Evolutionary conservation across 2,113 vertebrate genomes (phyloP).

Genomic region (Toxotes chatareus): DNA sequence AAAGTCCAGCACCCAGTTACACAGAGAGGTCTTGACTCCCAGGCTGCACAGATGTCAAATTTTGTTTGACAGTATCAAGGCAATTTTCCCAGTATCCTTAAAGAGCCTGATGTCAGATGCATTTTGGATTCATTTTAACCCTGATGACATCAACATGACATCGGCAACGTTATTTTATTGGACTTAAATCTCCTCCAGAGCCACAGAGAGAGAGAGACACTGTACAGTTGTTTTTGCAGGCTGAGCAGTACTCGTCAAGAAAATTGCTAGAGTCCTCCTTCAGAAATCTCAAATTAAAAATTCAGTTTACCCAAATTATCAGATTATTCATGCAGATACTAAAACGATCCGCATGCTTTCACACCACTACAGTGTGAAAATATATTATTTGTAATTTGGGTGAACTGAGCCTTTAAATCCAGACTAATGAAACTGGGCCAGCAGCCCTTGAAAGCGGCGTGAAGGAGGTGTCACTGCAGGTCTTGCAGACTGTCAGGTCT

Average conservation of each 20-base stretch:
- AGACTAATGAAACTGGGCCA: slow-evolving; percentile 1
- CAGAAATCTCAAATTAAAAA: neutral
- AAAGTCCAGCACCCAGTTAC: too few species aligned
- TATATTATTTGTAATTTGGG: neutral
- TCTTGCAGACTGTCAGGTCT: slow-evolving; percentile 6
- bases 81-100: neutral
- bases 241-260: neutral
- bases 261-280: neutral
- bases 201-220: neutral
- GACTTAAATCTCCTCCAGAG: neutral
- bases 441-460: neutral
- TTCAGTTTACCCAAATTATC: neutral
- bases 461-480: slow-evolving; percentile 1
- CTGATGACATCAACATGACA: neutral
- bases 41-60: neutral
- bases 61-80: neutral
- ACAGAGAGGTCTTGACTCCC: too few species aligned
- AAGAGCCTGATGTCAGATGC: neutral
- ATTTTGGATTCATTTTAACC: neutral
- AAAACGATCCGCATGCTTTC: neutral
- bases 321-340: neutral
- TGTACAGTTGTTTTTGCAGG: neutral
- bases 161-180: neutral
- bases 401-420: neutral
- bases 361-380: neutral